Evolutionary conservation across 2,888 invertebrate species (phyloP).

Genomic region (Mycalesis mineus): DNA sequence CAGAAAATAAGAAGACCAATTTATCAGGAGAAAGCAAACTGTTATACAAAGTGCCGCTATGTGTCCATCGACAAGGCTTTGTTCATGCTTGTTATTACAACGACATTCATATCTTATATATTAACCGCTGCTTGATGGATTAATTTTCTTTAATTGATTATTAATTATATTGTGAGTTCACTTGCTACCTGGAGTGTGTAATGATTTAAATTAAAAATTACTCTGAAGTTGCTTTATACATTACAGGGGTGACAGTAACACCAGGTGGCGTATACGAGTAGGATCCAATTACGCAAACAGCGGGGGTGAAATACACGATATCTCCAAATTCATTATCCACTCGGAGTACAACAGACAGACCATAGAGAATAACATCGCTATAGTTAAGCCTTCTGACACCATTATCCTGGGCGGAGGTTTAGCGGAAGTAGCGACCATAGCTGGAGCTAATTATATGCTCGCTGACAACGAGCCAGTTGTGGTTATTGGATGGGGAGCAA

Average conservation of each 20-base stretch:
- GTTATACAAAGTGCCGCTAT: no score
- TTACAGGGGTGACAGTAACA: conserved; percentile 35
- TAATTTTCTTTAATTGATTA: no score
- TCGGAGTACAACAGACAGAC: conserved; percentile 32
- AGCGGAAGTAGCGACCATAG: conserved; percentile 35
- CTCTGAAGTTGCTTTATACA: background rate
- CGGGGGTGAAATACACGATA: conserved; percentile 38
- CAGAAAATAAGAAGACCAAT: no score
- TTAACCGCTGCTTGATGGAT: no score
- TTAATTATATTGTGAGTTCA: no score
- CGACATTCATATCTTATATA: no score
- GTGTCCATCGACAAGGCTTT: no score
- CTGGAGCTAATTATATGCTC: conserved; percentile 46
- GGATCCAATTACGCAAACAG: conserved; percentile 41
- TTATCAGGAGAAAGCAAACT: no score
- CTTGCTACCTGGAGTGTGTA: no score
- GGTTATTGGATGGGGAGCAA: conserved; percentile 52
- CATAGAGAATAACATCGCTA: conserved; percentile 41
- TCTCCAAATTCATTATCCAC: conserved; percentile 32
- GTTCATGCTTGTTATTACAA: no score
- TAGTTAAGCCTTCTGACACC: conserved; percentile 34
- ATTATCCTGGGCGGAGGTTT: conserved; percentile 35
- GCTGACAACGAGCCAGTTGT: conserved; percentile 44
- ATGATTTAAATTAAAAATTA: no score
- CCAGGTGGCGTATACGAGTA: conserved; percentile 38